Evolutionary conservation across 64 coral and sea anemone species (phyloP).

Genomic region (Trachythela sp.): DNA sequence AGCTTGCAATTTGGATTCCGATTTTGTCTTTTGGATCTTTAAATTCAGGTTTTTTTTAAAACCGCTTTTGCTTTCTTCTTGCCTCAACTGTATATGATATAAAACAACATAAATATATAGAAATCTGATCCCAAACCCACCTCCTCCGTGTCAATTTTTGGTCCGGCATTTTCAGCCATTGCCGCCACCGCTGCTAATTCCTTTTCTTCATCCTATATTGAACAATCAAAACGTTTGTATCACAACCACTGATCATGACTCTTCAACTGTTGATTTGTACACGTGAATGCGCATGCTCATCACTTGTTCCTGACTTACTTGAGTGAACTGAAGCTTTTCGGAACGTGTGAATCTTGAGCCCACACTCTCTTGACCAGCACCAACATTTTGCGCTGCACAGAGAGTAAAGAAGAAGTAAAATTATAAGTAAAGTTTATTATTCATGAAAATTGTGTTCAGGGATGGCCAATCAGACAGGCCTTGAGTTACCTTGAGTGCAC

Average conservation of each 20-base stretch:
- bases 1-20: no score
- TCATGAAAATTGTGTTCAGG: background rate
- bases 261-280: no score
- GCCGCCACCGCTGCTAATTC: slow-evolving; percentile 78
- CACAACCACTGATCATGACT: background rate
- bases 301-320: slow-evolving; percentile 52
- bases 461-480: no score
- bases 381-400: background rate
- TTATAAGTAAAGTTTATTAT: background rate
- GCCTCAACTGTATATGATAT: background rate
- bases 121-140: slow-evolving; percentile 24
- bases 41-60: background rate
- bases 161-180: slow-evolving; percentile 54
- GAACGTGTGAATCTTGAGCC: slow-evolving; percentile 90
- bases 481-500: no score
- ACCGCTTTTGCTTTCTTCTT: background rate
- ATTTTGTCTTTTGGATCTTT: no score
- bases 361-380: background rate
- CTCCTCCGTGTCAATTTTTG: slow-evolving; percentile 94
- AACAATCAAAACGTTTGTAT: background rate
- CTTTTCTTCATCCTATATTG: slow-evolving; percentile 63
- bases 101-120: background rate
- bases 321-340: slow-evolving; percentile 94
- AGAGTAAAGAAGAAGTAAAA: background rate
- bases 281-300: no score